Evolutionary conservation across 2,888 invertebrate genomes (phyloP), one percentile per base, ranked within the genome.

Genomic region (Drosophila pegasa): DNA sequence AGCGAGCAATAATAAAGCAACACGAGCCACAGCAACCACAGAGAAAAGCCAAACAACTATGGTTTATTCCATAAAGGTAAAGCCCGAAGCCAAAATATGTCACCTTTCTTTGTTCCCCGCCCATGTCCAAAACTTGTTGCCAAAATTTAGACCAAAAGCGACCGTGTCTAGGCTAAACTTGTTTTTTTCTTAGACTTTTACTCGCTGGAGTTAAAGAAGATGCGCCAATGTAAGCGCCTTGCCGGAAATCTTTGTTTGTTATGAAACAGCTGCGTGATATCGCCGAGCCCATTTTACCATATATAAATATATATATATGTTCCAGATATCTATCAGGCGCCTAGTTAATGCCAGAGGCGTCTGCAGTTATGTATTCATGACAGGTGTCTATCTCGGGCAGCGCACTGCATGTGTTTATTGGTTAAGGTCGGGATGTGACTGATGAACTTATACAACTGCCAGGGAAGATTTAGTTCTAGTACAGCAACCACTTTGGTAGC

Each of bases 61-160:
- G 88, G 88, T 75, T 31, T 90, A 88, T 61, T 85, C 89, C 68
- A 74, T 90, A 68, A 90, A 85, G 90, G 88, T 89, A 71, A 85
- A 47, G n/a, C n/a, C 14, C 4, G 16, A 29, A 12, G 22, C 35
- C 41, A 16, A 50, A 31, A 16, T 25, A 22, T 35, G 25, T 25
- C 35, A 25, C n/a, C 35, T 29, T 45, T 18, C 31, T 31, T 20
- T 48, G 18, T 14, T 18, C 47, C n/a, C 6, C 20, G 7, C 22
- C 14, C 2, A 10, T 16, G 35, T 2, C 50, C 2, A 48, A 48
- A 31, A 29, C 27, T 29, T 18, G 31, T 3, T n/a, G 20, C 48
- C 4, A 20, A 48, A 2, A n/a, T 6, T 50, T 50, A 22, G 33
- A 22, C 35, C n/a, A 22, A 7, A 10, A 25, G 6, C 10, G 2